Evolutionary conservation across 1,140 invertebrate species (phyloP).

Genomic region (Neodiprion lecontei): DNA sequence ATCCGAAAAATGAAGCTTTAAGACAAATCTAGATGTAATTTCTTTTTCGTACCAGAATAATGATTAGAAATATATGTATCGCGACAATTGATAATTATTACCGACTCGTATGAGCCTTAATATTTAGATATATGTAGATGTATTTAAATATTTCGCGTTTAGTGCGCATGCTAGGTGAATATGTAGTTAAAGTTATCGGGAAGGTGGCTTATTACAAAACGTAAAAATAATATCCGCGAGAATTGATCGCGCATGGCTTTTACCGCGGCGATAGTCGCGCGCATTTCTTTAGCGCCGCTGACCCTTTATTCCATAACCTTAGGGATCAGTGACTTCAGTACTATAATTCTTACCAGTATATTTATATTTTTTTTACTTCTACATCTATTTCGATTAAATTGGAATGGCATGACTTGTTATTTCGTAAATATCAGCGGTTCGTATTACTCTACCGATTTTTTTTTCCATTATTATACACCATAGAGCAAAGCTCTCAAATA

Average conservation of each 20-base stretch:
- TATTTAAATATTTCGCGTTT: neutral
- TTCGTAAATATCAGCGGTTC: constrained; percentile 47
- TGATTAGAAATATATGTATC: no score
- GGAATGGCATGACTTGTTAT: constrained; percentile 45
- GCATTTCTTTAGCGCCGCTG: constrained; percentile 37
- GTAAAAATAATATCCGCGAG: constrained; percentile 45
- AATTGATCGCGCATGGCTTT: constrained; percentile 44
- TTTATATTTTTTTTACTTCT: neutral
- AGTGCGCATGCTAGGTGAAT: neutral
- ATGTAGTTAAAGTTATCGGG: neutral
- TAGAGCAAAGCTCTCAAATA: neutral
- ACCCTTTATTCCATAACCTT: constrained; percentile 32
- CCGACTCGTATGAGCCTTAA: no score
- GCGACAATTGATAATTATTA: no score
- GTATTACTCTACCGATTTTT: constrained; percentile 21
- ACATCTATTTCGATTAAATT: constrained; percentile 23
- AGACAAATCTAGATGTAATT: no score
- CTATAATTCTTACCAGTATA: neutral
- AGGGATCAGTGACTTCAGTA: constrained; percentile 26
- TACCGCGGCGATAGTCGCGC: constrained; percentile 35
- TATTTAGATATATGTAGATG: neutral
- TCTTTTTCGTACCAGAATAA: no score
- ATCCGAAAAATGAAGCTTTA: no score
- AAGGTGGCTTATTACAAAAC: neutral
- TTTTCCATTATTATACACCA: neutral